phyloP scores from a whole-genome alignment of 1,140 invertebrate genomes.

The Lanistes nyassanus region DNA sequence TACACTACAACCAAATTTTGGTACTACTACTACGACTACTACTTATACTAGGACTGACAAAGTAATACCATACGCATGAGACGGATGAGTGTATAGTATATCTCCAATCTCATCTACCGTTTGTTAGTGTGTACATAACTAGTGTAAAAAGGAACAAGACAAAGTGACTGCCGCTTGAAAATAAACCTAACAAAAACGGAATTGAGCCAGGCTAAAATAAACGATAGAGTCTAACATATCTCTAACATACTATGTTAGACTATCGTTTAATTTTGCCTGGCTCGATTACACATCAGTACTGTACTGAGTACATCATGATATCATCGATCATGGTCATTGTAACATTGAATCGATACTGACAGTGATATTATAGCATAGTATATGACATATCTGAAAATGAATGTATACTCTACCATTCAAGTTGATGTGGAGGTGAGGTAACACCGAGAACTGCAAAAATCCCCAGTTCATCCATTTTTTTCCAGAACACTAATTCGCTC shows the following conservation, averaged over 20 bases:
- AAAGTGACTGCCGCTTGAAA: too few species aligned
- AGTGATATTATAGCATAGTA: too few species aligned
- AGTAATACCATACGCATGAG: neutral
- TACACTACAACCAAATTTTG: neutral
- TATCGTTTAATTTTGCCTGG: neutral
- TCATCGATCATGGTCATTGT: too few species aligned
- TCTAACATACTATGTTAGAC: neutral
- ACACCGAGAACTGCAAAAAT: conserved; percentile 14
- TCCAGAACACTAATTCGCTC: neutral
- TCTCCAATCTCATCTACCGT: neutral
- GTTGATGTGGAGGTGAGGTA: conserved; percentile 5
- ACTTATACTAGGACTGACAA: neutral
- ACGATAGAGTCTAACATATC: neutral
- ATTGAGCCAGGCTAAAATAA: too few species aligned
- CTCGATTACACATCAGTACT: too few species aligned
- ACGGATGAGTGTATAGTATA: neutral
- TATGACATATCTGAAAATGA: neutral
- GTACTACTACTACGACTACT: neutral
- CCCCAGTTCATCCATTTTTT: conserved; percentile 9
- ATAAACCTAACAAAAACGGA: too few species aligned
- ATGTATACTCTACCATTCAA: conserved; percentile 9
- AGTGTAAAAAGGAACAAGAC: neutral
- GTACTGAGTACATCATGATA: too few species aligned
- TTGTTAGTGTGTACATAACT: neutral
- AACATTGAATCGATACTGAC: too few species aligned